Evolutionary conservation across 1,140 invertebrate species (phyloP).

Genomic region (Nasonia giraulti): DNA sequence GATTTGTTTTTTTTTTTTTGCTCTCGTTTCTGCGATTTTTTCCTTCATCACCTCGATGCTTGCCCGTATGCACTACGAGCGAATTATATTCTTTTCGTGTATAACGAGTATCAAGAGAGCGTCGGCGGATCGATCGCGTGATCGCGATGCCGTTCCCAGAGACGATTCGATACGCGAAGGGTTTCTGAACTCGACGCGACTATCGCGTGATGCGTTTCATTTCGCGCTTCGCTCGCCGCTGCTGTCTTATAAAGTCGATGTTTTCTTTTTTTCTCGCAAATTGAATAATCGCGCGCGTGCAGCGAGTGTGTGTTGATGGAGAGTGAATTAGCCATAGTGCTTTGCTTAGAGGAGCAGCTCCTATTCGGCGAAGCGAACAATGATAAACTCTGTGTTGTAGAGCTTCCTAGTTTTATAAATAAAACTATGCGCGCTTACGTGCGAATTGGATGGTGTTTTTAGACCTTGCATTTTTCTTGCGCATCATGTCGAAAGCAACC

Average conservation of each 20-base stretch:
- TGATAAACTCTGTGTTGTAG: background rate
- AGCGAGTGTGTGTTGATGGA: background rate
- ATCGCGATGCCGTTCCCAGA: background rate
- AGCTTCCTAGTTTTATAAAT: background rate
- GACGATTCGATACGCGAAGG: background rate
- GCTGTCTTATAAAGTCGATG: background rate
- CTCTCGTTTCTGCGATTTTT: background rate
- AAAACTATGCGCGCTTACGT: background rate
- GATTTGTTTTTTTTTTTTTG: background rate
- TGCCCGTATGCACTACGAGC: background rate
- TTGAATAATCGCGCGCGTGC: background rate
- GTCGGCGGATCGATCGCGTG: background rate
- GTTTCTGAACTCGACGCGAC: background rate
- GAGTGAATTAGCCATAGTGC: background rate
- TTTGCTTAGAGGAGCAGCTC: background rate
- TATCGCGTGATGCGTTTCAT: slow-evolving; percentile 9
- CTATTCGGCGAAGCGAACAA: background rate
- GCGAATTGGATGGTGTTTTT: too few species aligned
- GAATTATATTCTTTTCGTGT: background rate
- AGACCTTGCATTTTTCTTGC: too few species aligned
- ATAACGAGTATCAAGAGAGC: too few species aligned
- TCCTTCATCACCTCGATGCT: background rate
- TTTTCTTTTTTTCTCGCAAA: background rate
- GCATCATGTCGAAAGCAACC: too few species aligned
- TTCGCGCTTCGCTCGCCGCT: background rate